Conservation (phyloP, 1,140 invertebrate species). For the Holcopasites calliopsidis region DNA sequence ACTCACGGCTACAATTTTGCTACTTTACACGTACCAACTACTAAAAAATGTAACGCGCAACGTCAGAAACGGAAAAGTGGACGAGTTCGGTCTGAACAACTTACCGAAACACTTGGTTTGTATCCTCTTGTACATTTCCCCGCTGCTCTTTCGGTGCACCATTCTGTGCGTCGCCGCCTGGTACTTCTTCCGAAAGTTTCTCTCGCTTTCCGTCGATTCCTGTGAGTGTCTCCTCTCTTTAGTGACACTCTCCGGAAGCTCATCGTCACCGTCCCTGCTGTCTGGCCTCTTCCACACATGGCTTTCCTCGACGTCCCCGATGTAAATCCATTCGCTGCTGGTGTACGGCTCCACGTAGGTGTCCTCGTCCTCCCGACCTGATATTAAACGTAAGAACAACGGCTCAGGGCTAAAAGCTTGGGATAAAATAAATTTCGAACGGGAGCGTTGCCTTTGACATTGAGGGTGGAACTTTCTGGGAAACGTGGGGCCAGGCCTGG, state of each 20-base stretch:
- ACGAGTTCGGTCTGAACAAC: slow-evolving; percentile 5
- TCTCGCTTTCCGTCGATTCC: slow-evolving; percentile 92
- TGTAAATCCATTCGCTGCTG: slow-evolving; percentile 87
- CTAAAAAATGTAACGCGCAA: too few relatives aligned
- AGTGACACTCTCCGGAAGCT: slow-evolving; percentile 67
- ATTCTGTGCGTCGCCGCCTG: slow-evolving; percentile 92
- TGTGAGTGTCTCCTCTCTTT: slow-evolving; percentile 81
- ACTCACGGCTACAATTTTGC: too few relatives aligned
- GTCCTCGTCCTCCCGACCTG: slow-evolving; percentile 83
- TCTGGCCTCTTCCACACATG: slow-evolving; percentile 85
- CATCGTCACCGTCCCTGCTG: slow-evolving; percentile 74
- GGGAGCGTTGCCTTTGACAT: background rate
- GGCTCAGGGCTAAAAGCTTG: background rate
- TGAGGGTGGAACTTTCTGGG: background rate
- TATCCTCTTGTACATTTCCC: slow-evolving; percentile 93
- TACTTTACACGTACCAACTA: too few relatives aligned
- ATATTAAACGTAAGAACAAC: slow-evolving; percentile 2
- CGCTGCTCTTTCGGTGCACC: slow-evolving; percentile 94
- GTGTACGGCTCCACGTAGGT: slow-evolving; percentile 87
- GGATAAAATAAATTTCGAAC: background rate
- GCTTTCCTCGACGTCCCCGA: slow-evolving; percentile 86
- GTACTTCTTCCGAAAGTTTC: slow-evolving; percentile 91
- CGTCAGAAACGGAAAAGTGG: too few relatives aligned
- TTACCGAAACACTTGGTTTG: slow-evolving; percentile 91
- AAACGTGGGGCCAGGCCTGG: too few relatives aligned